Conservation (phyloP, 2,113 vertebrate genomes). For the Cottus gobio region DNA sequence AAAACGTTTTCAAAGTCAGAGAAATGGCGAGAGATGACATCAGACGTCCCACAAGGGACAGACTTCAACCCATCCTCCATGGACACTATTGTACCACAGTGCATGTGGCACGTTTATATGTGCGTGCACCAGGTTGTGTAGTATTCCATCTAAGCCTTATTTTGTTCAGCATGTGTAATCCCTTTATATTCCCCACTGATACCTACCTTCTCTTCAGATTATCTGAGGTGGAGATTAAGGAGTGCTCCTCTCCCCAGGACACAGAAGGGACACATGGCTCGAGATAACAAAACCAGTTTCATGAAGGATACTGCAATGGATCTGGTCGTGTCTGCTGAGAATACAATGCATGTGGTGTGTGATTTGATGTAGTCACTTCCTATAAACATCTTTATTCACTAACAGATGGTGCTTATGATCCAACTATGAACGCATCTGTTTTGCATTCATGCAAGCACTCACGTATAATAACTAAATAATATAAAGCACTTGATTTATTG, state of each 20-base stretch:
- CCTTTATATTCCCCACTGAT: slow-evolving; percentile 81
- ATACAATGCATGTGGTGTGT: slow-evolving; percentile 17
- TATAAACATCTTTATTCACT: background rate
- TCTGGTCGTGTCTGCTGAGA: slow-evolving; percentile 12
- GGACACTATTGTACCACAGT: background rate
- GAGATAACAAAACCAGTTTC: slow-evolving; percentile 16
- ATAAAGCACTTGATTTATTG: slow-evolving; percentile 14
- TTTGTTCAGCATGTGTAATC: slow-evolving; percentile 81
- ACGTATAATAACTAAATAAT: background rate
- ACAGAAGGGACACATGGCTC: slow-evolving; percentile 13
- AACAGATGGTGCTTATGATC: background rate
- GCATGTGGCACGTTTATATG: background rate
- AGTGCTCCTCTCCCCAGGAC: slow-evolving; percentile 22
- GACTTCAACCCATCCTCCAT: background rate
- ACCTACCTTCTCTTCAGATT: slow-evolving; percentile 83
- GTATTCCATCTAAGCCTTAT: slow-evolving; percentile 60
- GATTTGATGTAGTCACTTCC: slow-evolving; percentile 12
- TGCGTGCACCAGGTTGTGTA: slow-evolving; percentile 22
- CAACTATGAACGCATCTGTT: slow-evolving; percentile 7
- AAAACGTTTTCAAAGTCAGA: background rate
- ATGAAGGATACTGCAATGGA: background rate
- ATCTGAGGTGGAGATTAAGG: slow-evolving; percentile 73
- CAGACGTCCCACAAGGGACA: background rate
- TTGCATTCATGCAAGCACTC: slow-evolving; percentile 19
- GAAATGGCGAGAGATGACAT: background rate